Evolutionary conservation across 2,113 vertebrate genomes (phyloP).

Genomic region (Poeciliopsis occidentalis): DNA sequence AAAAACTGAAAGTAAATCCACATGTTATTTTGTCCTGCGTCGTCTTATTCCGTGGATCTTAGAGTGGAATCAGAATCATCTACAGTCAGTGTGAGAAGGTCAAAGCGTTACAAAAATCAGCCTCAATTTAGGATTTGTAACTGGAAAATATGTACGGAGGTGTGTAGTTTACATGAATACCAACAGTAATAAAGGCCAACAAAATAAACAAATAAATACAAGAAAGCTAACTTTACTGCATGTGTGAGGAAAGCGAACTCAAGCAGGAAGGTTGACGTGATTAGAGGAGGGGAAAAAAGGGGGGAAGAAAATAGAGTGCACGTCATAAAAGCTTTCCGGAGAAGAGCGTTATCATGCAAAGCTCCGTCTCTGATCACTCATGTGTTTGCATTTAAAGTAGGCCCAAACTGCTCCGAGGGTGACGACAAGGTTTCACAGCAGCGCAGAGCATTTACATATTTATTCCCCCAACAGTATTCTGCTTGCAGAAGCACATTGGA

Average conservation of each 20-base stretch:
- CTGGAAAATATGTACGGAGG: not conserved
- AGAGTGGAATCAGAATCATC: too few relatives aligned
- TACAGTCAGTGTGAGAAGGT: too few relatives aligned
- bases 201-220: not conserved
- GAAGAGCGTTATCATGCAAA: conserved; percentile 47
- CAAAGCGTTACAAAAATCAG: not conserved
- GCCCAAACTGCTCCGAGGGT: conserved; percentile 57
- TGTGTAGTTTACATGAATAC: not conserved
- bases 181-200: not conserved
- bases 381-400: conserved; percentile 71
- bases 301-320: not conserved
- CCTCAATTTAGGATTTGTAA: not conserved
- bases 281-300: conserved; percentile 23
- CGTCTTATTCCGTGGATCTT: too few relatives aligned
- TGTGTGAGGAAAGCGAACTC: not conserved
- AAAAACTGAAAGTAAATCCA: not conserved
- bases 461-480: conserved; percentile 59
- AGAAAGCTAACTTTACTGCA: not conserved
- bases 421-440: conserved; percentile 51
- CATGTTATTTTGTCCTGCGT: not conserved
- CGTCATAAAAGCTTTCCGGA: conserved; percentile 52
- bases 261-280: conserved; percentile 35
- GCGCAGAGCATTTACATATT: conserved; percentile 69
- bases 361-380: conserved; percentile 62
- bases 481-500: conserved; percentile 34